phyloP scores from a whole-genome alignment of 2,888 invertebrate genomes.

The Globia sparganii region DNA sequence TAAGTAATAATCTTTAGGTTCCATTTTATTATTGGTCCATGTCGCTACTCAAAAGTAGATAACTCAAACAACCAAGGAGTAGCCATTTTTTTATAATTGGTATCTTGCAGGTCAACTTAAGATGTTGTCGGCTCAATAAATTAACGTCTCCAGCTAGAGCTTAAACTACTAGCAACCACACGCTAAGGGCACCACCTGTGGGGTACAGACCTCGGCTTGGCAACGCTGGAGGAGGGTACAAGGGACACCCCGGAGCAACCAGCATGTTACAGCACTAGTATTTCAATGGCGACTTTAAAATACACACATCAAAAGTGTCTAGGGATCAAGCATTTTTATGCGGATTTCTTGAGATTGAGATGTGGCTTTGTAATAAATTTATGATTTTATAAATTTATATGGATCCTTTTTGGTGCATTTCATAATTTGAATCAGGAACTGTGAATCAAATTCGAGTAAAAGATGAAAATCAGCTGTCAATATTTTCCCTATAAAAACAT shows the following conservation, averaged over 20 bases:
- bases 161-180: not conserved
- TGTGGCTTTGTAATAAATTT: too few species aligned
- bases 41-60: not conserved
- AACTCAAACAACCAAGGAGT: not conserved
- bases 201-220: not conserved
- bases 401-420: too few species aligned
- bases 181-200: not conserved
- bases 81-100: not conserved
- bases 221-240: not conserved
- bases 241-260: not conserved
- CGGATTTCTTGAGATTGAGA: too few species aligned
- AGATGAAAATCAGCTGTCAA: too few species aligned
- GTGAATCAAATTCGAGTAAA: too few species aligned
- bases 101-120: not conserved
- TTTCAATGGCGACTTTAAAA: too few species aligned
- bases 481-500: too few species aligned
- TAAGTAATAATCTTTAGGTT: not conserved
- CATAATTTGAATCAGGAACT: too few species aligned
- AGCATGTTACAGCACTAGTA: not conserved
- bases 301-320: too few species aligned
- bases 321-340: too few species aligned
- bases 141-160: not conserved
- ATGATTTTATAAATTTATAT: too few species aligned
- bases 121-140: not conserved
- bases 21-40: not conserved